A percentile compares a stretch with the other conserved stretches of the same genome.
phyloP scores from a whole-genome alignment of 2,797 vertebrate species.

The Xenentodon cancila region DNA sequence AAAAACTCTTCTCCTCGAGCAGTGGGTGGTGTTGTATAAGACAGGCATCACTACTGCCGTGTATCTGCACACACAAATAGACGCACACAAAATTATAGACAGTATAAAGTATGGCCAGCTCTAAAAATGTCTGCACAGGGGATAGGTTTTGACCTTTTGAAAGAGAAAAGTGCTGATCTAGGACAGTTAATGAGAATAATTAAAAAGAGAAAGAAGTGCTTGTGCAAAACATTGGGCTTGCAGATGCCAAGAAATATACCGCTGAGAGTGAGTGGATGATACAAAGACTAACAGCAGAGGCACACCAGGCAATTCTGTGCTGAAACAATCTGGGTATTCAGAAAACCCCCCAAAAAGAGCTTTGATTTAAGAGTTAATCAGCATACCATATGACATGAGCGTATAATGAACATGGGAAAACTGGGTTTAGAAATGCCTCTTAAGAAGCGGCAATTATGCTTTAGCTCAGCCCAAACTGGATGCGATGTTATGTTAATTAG shows the following conservation, averaged over 20 bases:
- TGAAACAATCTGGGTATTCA: constrained; percentile 60
- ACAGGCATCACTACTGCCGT: constrained; percentile 95
- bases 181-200: constrained; percentile 27
- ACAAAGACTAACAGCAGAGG: constrained; percentile 39
- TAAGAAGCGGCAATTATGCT: constrained; percentile 58
- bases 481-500: constrained; percentile 63
- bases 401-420: constrained; percentile 61
- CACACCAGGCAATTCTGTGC: constrained; percentile 45
- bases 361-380: constrained; percentile 70
- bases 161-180: constrained; percentile 32
- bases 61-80: constrained; percentile 81
- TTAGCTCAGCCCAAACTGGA: constrained; percentile 57
- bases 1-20: constrained; percentile 90
- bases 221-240: constrained; percentile 11
- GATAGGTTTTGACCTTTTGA: constrained; percentile 28
- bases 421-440: constrained; percentile 38
- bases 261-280: constrained; percentile 22
- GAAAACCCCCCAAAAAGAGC: constrained; percentile 47
- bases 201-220: constrained; percentile 8
- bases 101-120: not conserved
- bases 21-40: constrained; percentile 90
- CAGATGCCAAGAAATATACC: constrained; percentile 35
- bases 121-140: not conserved
- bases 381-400: constrained; percentile 47
- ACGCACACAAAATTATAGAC: not conserved